Evolutionary conservation across 2,888 invertebrate genomes (phyloP).

Genomic region (Lottia gigantea): DNA sequence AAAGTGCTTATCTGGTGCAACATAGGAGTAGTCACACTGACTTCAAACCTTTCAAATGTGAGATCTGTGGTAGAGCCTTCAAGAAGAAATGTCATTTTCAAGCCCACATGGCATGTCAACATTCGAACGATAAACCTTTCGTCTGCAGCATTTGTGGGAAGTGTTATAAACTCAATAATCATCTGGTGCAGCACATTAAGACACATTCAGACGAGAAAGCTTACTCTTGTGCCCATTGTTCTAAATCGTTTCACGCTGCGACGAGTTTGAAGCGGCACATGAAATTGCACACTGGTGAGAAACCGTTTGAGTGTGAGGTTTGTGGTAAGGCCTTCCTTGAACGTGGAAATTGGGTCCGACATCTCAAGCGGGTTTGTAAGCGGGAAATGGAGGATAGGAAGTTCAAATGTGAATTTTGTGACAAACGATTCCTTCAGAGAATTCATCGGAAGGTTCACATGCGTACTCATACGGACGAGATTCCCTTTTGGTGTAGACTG

Average conservation of each 20-base stretch:
- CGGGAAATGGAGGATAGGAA: background rate
- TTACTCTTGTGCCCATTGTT: no score
- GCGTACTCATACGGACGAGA: background rate
- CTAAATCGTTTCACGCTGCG: no score
- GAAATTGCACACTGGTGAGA: background rate
- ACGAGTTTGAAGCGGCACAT: background rate
- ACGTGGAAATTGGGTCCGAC: background rate
- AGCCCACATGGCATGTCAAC: no score
- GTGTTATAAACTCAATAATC: no score
- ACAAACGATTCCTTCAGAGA: background rate
- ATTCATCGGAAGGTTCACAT: background rate
- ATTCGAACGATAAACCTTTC: no score
- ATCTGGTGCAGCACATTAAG: no score
- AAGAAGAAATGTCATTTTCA: no score
- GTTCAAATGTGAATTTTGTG: background rate
- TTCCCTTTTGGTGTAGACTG: background rate
- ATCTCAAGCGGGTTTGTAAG: background rate
- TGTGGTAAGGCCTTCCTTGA: background rate
- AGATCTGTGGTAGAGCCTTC: background rate
- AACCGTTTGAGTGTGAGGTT: background rate
- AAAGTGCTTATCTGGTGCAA: background rate
- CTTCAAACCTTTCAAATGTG: background rate
- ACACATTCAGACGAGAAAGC: no score
- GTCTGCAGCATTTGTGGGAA: no score
- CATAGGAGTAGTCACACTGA: background rate